phyloP scores from a whole-genome alignment of 2,113 vertebrate species.

The Ivindomyrus marchei region DNA sequence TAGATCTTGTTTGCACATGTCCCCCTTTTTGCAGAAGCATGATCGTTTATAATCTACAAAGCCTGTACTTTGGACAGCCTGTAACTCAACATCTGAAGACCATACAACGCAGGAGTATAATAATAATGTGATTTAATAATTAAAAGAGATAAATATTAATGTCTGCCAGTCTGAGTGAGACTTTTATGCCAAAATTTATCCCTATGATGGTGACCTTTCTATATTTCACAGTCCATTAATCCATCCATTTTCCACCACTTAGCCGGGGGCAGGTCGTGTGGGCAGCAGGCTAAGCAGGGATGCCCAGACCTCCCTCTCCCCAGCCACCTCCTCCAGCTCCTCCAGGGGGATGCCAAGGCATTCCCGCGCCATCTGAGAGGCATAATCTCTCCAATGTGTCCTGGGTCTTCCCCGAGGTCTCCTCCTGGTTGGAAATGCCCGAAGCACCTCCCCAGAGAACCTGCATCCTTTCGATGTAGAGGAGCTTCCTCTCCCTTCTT shows the following conservation, averaged over 20 bases:
- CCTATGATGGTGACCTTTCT: background rate
- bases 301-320: background rate
- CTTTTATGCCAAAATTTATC: background rate
- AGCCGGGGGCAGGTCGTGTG: rapidly evolving
- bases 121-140: background rate
- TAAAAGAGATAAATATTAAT: background rate
- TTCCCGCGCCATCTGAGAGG: background rate
- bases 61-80: background rate
- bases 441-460: background rate
- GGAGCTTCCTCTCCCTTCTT: background rate
- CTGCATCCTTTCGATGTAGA: background rate
- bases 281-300: background rate
- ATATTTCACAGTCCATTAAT: background rate
- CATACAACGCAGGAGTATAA: background rate
- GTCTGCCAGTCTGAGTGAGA: background rate
- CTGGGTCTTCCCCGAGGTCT: background rate
- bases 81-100: background rate
- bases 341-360: rapidly evolving
- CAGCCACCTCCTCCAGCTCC: background rate
- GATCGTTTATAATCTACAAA: background rate
- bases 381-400: background rate
- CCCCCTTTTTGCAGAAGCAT: background rate
- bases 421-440: background rate
- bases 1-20: background rate
- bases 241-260: background rate